Evolutionary conservation across 2,113 vertebrate species (phyloP).

Genomic region (Platysteira castanea): DNA sequence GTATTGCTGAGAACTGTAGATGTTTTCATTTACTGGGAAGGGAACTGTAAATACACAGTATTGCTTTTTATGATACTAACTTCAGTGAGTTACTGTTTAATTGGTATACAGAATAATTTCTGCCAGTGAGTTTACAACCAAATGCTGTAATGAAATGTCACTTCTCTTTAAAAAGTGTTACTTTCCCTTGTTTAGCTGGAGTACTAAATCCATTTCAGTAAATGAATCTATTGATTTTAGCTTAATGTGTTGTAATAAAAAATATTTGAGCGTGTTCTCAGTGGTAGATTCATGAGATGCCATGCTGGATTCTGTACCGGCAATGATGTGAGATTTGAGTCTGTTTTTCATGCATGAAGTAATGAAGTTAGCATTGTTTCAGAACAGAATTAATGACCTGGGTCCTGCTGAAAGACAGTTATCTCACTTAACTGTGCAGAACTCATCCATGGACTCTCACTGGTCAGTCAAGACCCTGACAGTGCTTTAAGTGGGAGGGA

Average conservation of each 20-base stretch:
- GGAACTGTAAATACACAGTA: conserved; percentile 20
- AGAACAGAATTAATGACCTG: neutral
- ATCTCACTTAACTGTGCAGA: neutral
- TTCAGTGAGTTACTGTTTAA: conserved; percentile 31
- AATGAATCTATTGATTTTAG: conserved; percentile 46
- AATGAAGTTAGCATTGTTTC: neutral
- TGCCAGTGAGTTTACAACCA: neutral
- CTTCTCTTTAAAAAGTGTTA: conserved; percentile 24
- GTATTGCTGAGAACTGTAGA: neutral
- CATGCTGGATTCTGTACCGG: neutral
- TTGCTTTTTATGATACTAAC: conserved; percentile 28
- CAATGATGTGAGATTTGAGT: neutral
- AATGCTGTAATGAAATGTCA: conserved; percentile 38
- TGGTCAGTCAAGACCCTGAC: neutral
- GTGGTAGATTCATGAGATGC: conserved; percentile 8
- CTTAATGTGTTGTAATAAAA: conserved; percentile 41
- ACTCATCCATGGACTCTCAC: neutral
- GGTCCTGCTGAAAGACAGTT: neutral
- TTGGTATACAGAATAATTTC: conserved; percentile 16
- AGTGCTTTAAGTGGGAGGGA: neutral
- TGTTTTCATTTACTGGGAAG: conserved; percentile 19
- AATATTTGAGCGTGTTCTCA: conserved; percentile 28
- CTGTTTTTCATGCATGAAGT: neutral
- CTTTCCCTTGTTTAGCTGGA: conserved; percentile 44
- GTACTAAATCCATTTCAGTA: conserved; percentile 27